Percentiles rank a stretch among this genome's conserved stretches.
phyloP scores from a whole-genome alignment of 92 coral and sea anemone genomes.

The Bergia sp. region DNA sequence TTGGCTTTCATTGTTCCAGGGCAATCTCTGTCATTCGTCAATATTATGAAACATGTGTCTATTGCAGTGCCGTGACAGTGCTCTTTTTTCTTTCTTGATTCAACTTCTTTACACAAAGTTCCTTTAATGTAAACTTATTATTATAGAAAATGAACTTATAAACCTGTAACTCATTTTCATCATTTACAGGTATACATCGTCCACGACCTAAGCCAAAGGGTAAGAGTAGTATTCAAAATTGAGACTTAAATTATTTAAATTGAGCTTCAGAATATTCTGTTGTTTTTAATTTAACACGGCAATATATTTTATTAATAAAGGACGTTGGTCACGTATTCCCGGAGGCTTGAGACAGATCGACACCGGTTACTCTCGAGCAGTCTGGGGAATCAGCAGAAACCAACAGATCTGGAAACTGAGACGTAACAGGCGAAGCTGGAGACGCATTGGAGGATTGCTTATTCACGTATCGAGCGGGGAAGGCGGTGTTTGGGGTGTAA shows the following conservation, averaged over 20 bases:
- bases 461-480: constrained; percentile 32
- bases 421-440: constrained; percentile 25
- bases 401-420: constrained; percentile 38
- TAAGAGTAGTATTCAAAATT: not conserved
- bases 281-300: not conserved
- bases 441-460: constrained; percentile 22
- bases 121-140: no score
- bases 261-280: not conserved
- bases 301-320: not conserved
- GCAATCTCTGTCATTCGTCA: not conserved
- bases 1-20: no score
- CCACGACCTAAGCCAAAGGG: constrained; percentile 41
- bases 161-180: not conserved
- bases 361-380: constrained; percentile 29
- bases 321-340: constrained; percentile 25
- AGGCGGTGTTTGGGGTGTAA: constrained; percentile 37
- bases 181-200: constrained; percentile 19
- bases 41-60: no score
- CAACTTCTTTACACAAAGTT: no score
- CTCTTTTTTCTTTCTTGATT: no score
- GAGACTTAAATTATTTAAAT: not conserved
- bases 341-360: constrained; percentile 27
- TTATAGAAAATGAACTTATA: no score
- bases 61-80: no score
- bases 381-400: constrained; percentile 12